Base-by-base conservation (phyloP, 2,113 vertebrate genomes). In the Canis aureus region DNA sequence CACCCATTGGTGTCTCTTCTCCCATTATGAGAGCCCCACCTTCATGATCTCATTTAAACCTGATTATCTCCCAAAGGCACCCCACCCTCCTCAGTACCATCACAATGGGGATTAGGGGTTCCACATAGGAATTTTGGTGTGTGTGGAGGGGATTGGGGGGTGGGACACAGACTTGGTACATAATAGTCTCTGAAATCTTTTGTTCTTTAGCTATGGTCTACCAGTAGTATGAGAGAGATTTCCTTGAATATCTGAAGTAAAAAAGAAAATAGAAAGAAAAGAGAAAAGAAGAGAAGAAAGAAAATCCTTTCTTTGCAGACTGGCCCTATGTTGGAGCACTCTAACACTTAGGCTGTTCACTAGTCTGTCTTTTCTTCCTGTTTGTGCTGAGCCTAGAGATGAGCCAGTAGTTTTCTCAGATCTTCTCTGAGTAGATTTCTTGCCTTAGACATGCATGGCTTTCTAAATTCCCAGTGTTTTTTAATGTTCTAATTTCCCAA, bases 391-490 rank as follows among this genome's bases (percentile, higher is more conserved):
- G 59, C 19, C 49, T 90, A 76, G 87, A 76, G 19, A 76, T 66
- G 67, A 89, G 10, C 49, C 32, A 49, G 59, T 64, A 11, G 49
- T 57, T 81, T 90, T 90, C 25, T 55, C 55, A 74, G 27, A 20
- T 83, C 20, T 73, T 73, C 29, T 80, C 53, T 81, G 43, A 81
- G 29, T 71, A 89, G 53, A 19, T 74, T 15, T 90, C 49, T n/a
- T 95, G 23, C 17, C 76, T 89, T 89, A 23, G 53, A 82, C 43
- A 32, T 89, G 17, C 55, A 27, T 94, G 51, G 27, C 20, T 79
- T 87, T 93, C 67, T 35, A 57, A 86, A 85, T 66, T 85, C 19
- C 49, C 71, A 55, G 19, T 55, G 29, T 79, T 94, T 89, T 94
- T 81, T 32, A 81, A 0, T 89, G 64, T 12, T 29, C 15, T 89